A percentile compares a stretch with the other conserved stretches of the same genome.
These are phyloP conservation scores for Oryctolagus cuniculus DNA, from an alignment of 2,113 vertebrate genomes.

Conservation along the genomic window DNA sequence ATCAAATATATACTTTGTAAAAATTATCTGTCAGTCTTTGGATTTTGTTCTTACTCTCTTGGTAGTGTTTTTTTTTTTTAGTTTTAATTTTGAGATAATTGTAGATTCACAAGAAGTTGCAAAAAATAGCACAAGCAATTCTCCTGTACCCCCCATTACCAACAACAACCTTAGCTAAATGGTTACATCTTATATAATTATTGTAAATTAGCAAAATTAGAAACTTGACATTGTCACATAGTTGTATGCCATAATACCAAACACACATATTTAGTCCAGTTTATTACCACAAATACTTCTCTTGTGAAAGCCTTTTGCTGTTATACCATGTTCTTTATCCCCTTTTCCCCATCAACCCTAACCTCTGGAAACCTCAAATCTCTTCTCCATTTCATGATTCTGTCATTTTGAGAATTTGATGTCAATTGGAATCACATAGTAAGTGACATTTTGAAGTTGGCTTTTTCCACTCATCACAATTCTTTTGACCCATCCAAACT, in stretches of 20 bases:
- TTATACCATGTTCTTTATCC: background rate
- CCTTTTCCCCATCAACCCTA: background rate
- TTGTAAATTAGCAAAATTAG: background rate
- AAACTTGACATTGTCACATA: background rate
- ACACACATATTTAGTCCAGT: background rate
- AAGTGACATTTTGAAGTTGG: background rate
- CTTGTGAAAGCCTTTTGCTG: background rate
- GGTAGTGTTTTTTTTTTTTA: background rate
- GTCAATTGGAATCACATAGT: background rate
- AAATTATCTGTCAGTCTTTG: background rate
- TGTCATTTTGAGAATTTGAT: background rate
- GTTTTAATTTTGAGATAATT: background rate
- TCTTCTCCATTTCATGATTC: conserved; percentile 1
- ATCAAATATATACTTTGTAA: background rate
- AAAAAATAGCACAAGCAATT: background rate
- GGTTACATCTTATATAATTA: background rate
- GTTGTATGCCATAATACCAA: background rate
- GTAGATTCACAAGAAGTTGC: background rate
- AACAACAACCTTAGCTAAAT: background rate
- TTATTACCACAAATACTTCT: background rate
- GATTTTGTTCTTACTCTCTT: background rate
- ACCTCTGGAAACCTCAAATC: background rate
- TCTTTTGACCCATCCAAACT: background rate
- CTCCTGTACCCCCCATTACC: background rate
- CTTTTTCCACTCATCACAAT: background rate